A percentile compares a stretch with the other conserved stretches of the same genome.
Conservation (phyloP, 1,140 invertebrate species). For the Drosophila prosaltans region DNA sequence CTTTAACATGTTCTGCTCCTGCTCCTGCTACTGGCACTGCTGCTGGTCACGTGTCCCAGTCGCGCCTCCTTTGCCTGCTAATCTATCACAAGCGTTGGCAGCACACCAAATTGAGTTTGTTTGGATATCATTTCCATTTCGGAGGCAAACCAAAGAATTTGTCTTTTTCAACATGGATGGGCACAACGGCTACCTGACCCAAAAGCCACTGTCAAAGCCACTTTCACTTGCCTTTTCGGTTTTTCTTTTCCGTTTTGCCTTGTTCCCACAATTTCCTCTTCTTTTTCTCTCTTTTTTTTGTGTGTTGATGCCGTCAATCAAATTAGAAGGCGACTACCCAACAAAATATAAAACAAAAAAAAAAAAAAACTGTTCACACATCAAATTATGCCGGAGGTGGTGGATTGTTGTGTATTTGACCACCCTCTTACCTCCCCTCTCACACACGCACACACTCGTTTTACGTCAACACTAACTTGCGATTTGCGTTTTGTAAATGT, state of each 20-base stretch:
- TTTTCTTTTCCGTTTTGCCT: constrained; percentile 2
- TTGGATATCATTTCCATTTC: constrained; percentile 70
- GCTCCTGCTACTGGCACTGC: neutral
- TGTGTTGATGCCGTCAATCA: constrained; percentile 67
- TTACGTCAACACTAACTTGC: constrained; percentile 62
- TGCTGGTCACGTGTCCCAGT: constrained; percentile 71
- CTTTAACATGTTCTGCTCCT: neutral
- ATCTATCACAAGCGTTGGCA: constrained; percentile 79
- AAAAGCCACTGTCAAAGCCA: constrained; percentile 65
- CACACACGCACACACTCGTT: neutral
- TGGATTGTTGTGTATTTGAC: constrained; percentile 17
- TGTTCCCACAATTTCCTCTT: constrained; percentile 63
- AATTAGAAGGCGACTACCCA: constrained; percentile 47
- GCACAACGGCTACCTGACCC: constrained; percentile 23
- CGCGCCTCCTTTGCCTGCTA: constrained; percentile 77
- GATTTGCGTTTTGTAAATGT: constrained; percentile 78
- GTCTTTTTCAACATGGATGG: constrained; percentile 26
- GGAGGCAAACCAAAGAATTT: constrained; percentile 12
- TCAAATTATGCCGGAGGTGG: constrained; percentile 59
- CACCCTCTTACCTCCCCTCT: neutral
- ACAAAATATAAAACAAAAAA: neutral
- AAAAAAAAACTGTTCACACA: constrained; percentile 64
- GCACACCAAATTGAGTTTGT: constrained; percentile 78
- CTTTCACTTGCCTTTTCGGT: constrained; percentile 38
- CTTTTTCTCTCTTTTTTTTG: neutral